Evolutionary conservation across 2,797 vertebrate genomes (phyloP), one percentile per base, ranked within the genome.

Genomic region (Chaunax sp.): DNA sequence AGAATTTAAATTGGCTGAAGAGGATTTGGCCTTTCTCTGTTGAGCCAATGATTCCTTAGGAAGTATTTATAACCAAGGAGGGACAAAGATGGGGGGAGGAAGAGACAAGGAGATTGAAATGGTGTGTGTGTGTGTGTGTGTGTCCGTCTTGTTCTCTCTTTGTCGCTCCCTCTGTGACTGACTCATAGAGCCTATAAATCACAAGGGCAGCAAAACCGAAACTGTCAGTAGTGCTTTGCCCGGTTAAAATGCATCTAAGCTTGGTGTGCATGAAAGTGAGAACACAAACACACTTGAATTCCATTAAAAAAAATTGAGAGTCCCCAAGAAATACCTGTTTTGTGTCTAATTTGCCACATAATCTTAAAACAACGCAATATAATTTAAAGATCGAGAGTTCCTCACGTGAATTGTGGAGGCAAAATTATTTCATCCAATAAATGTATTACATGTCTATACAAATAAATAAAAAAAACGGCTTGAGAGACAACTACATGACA

Each of bases 1-100:
- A 90, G 90, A 90, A 92, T 93, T 91, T 87, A 88, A 92, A 93
- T 92, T 88, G 90, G 90, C 89, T 90, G 88, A 89, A 91, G 87
- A 88, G 89, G 90, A 91, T 92, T 92, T 92, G 90, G 88, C 90
- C 92, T 91, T 91, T 91, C 87, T 83, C 80, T 69, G 87, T 82
- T 77, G 79, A 88, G 87, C 86, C 91, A 91, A 89, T 89, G 88
- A 91, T 91, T 90, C 89, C 89, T 89, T 89, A 85, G 85, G 82
- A 74, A 72, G 78, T 81, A 69, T 84, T 90, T 89, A 80, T 77
- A 83, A 81, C 66, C 76, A 77, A 66, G 80, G 82, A 82, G 82
- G 75, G 79, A 87, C 54, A 82, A 81, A 85, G 68, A 79, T 64
- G 67, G 35, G 55, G 67, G 69, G 73, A 69, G 51, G 75, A 67